phyloP scores from a whole-genome alignment of 2,888 invertebrate genomes.

The Polietes domitor region DNA sequence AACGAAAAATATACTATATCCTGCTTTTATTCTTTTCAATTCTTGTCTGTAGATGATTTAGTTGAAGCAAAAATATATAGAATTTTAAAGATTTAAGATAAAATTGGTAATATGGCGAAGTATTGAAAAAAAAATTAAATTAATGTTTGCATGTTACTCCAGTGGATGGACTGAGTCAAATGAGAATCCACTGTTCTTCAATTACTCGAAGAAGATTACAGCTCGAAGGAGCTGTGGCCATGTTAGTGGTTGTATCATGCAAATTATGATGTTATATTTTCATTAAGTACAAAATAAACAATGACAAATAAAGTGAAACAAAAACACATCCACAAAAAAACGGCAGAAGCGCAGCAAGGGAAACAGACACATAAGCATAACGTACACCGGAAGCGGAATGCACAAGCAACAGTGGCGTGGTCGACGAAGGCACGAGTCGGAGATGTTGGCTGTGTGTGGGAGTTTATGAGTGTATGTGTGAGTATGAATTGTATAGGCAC shows the following conservation, averaged over 20 bases:
- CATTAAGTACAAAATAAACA: conserved; percentile 52
- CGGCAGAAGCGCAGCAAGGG: background rate
- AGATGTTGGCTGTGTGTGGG: too few relatives aligned
- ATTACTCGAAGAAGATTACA: too few relatives aligned
- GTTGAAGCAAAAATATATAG: too few relatives aligned
- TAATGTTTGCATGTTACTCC: too few relatives aligned
- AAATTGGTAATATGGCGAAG: too few relatives aligned
- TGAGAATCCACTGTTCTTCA: too few relatives aligned
- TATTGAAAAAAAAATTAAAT: too few relatives aligned
- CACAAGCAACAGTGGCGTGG: conserved; percentile 18
- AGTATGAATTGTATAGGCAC: background rate
- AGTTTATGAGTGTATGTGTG: background rate
- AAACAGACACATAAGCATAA: conserved; percentile 26
- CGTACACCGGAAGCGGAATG: conserved; percentile 53
- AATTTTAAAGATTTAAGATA: too few relatives aligned
- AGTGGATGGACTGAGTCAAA: too few relatives aligned
- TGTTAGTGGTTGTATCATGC: conserved; percentile 16
- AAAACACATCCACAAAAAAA: background rate
- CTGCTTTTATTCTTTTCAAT: conserved; percentile 11
- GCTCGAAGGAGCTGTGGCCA: background rate
- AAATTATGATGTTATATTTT: conserved; percentile 52
- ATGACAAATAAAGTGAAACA: conserved; percentile 32
- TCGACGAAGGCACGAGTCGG: background rate
- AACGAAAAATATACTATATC: too few relatives aligned
- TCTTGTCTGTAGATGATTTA: conserved; percentile 1